Evolutionary conservation across 1,140 invertebrate genomes (phyloP).

Genomic region (Caenorhabditis brenneri): DNA sequence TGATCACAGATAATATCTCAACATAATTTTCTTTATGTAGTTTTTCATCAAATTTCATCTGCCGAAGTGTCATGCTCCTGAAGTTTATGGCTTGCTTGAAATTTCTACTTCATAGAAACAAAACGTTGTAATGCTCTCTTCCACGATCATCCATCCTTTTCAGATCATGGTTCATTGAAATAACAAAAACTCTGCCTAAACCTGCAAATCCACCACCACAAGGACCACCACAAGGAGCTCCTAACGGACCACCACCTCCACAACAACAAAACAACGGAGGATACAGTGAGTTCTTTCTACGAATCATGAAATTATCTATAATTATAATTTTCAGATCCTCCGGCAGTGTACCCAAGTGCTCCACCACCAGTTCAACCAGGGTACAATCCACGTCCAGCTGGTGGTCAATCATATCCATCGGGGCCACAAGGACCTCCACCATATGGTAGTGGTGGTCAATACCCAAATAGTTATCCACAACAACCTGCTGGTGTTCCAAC

Average conservation of each 20-base stretch:
- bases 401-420: constrained; percentile 10
- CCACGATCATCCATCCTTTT: neutral
- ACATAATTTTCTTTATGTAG: too few species aligned
- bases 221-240: constrained; percentile 18
- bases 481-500: constrained; percentile 21
- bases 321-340: constrained; percentile 42
- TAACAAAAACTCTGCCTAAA: constrained; percentile 55
- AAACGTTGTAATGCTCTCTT: neutral
- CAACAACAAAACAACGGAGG: constrained; percentile 34
- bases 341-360: constrained; percentile 44
- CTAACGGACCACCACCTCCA: constrained; percentile 2
- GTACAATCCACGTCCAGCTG: neutral
- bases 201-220: constrained; percentile 46
- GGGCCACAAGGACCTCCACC: neutral
- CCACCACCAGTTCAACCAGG: constrained; percentile 49
- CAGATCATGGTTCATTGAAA: constrained; percentile 56
- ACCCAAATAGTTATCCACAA: neutral
- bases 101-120: too few species aligned
- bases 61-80: too few species aligned
- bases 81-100: too few species aligned
- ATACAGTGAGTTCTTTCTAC: constrained; percentile 45
- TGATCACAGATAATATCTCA: too few species aligned
- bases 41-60: too few species aligned
- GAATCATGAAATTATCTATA: neutral
- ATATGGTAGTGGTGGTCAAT: neutral